Percentiles rank a stretch among this genome's conserved stretches.
phyloP scores from a whole-genome alignment of 1,140 invertebrate genomes.

The Drosophila saltans region DNA sequence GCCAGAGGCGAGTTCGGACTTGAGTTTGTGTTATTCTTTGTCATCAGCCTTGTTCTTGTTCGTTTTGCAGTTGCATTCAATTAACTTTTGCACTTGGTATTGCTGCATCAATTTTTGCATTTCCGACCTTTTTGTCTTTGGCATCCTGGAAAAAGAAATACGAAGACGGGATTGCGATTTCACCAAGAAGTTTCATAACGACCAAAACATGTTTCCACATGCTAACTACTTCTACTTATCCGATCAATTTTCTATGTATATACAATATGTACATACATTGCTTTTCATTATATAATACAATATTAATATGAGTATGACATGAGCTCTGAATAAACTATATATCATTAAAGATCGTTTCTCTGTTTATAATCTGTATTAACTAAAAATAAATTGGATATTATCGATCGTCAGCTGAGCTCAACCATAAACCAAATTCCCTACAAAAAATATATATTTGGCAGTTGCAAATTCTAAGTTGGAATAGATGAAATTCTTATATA shows the following conservation, averaged over 20 bases:
- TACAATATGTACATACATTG: background rate
- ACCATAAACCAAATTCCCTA: too few species aligned
- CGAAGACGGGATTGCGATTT: conserved; percentile 26
- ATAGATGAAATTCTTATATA: too few species aligned
- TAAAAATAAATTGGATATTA: too few species aligned
- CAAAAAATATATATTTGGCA: too few species aligned
- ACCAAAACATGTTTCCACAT: background rate
- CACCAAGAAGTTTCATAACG: background rate
- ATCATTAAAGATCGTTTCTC: too few species aligned
- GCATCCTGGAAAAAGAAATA: conserved; percentile 80
- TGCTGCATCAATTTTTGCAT: conserved; percentile 66
- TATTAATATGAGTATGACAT: too few species aligned
- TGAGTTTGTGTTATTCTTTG: conserved; percentile 19
- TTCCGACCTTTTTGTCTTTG: conserved; percentile 70
- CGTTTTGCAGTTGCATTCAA: conserved; percentile 15
- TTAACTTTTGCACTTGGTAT: conserved; percentile 43
- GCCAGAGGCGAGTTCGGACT: conserved; percentile 10
- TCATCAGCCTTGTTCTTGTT: conserved; percentile 39
- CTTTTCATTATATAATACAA: too few species aligned
- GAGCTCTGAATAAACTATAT: too few species aligned
- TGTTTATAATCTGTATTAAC: too few species aligned
- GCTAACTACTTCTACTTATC: too few species aligned
- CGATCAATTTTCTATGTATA: background rate
- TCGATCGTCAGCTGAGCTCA: too few species aligned
- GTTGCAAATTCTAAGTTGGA: too few species aligned